Base-by-base conservation (phyloP, 2,888 invertebrate species). In the Exephanes ischioxanthus region DNA sequence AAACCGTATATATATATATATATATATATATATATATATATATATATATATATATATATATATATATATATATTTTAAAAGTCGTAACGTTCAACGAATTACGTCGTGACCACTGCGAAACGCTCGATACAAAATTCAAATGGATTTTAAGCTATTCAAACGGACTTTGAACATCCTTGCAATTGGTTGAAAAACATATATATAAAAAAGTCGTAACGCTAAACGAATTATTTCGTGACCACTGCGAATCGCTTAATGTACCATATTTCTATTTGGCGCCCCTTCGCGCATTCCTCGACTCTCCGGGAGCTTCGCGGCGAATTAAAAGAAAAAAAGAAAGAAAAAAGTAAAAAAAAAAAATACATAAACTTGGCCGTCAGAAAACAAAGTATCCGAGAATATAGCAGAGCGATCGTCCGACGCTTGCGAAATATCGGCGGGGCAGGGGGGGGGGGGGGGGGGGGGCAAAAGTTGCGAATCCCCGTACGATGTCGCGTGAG, bases 401-500 rank as follows among this genome's bases (percentile, higher is more conserved):
- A 14, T 26, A 19, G 7, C 11, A 0, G 37, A n/a, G 77, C 30
- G 41, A 22, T 30, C n/a, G 9, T 37, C 22, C 30, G 30, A 33
- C n/a, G 63, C 37, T 48, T 33, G 55, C 22, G 68, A 51, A 71
- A 76, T 16, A 76, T 33, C 5, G 6, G 22, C 4, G 0, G 41
- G n/a, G 5, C 22, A 14, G 5, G 22, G 41, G 41, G 41, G 41
- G 11, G 0, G 7, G 37, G 7, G 37, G 37, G 14, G 26, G 71
- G 33, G 58, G 26, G 9, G 61, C 45, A 19, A 73, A 73, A 80
- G 45, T 26, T 16, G n/a, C 37, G 75, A 58, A 66, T 37, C 68
- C 45, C 73, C 61, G 82, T 77, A 77, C 75, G 83, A 86, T 14
- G 86, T 83, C 51, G 45, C 11, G 86, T 72, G 53, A 53, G 48